phyloP scores from a whole-genome alignment of 2,888 invertebrate genomes.

The Kuschelorhynchus macadamiae region DNA sequence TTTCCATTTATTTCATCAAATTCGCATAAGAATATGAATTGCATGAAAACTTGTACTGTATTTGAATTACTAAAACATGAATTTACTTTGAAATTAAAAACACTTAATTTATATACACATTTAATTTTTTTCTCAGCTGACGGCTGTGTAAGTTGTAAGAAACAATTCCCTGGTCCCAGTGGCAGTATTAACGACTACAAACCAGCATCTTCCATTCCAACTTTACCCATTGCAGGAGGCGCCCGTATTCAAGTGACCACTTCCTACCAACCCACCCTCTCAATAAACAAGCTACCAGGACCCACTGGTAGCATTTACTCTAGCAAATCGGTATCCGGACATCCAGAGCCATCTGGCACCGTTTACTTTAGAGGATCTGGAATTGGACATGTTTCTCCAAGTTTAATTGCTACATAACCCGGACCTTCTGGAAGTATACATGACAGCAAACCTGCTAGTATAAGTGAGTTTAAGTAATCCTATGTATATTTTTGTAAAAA shows the following conservation, averaged over 20 bases:
- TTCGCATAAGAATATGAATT: too few species aligned
- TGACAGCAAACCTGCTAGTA: slow-evolving; percentile 40
- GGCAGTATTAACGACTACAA: slow-evolving; percentile 56
- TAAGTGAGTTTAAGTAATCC: slow-evolving; percentile 1
- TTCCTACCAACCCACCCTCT: background rate
- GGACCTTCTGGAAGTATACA: slow-evolving; percentile 53
- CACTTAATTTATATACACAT: too few species aligned
- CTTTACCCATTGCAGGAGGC: slow-evolving; percentile 12
- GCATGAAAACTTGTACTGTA: too few species aligned
- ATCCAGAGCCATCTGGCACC: too few species aligned
- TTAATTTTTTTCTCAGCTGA: slow-evolving; percentile 11
- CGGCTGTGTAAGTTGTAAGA: slow-evolving; percentile 50
- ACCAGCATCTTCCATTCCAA: slow-evolving; percentile 48
- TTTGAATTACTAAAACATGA: too few species aligned
- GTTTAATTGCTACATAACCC: slow-evolving; percentile 47
- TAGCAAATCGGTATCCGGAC: slow-evolving; percentile 49
- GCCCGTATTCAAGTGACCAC: too few species aligned
- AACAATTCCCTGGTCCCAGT: slow-evolving; percentile 55
- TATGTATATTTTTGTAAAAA: too few species aligned
- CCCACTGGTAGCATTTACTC: slow-evolving; percentile 47
- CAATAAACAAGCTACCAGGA: too few species aligned
- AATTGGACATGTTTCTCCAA: slow-evolving; percentile 30
- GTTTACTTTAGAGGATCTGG: background rate
- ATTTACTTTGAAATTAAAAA: too few species aligned
- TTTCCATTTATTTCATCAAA: too few species aligned